Base-by-base conservation (phyloP, 2,113 vertebrate genomes). In the Neopipo cinnamomea region DNA sequence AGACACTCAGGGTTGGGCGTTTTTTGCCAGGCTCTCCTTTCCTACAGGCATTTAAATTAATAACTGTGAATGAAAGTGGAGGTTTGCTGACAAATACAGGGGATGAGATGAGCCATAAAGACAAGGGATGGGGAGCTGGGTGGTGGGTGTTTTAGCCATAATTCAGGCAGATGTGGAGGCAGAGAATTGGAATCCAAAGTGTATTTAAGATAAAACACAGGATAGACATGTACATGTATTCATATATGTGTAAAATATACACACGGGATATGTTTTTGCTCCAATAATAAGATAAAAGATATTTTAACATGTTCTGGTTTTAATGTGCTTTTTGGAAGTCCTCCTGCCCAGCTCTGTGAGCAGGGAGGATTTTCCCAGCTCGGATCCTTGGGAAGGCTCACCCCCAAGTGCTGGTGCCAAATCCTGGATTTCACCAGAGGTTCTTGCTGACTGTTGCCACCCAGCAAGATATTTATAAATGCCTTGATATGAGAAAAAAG, bases 1-100 rank as follows among this genome's bases (percentile, higher is more conserved):
- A 67, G 68, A 25, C 16, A 12, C 23, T 50, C 0, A 0, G 18
- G 0, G 0, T 24, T 59, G 55, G 42, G 6, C n/a, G 9, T 30
- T 37, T 68, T 61, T 46, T 87, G 61, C 72, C 41, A 80, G 37
- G 30, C 39, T 94, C 76, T 67, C 50, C 58, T 85, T 72, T 67
- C 61, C 49, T 81, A 2, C 27, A 35, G 56, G 20, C 74, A 7
- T 78, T 88, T 58, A 58, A 44, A 72, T 89, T 12, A 59, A 31
- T 63, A 49, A 55, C 50, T 58, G n/a, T 22, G 65, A 41, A 25
- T 19, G 55, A 67, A 15, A 1, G 18, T 19, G 65, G 21, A 41
- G 39, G 13, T 74, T 79, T 89, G 50, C 76, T 82, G 70, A 42
- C 61, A 59, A 46, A 47, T 42, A 20, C 42, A 50, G 0, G 1